phyloP scores from a whole-genome alignment of 2,797 vertebrate genomes.

The Coendou prehensilis region DNA sequence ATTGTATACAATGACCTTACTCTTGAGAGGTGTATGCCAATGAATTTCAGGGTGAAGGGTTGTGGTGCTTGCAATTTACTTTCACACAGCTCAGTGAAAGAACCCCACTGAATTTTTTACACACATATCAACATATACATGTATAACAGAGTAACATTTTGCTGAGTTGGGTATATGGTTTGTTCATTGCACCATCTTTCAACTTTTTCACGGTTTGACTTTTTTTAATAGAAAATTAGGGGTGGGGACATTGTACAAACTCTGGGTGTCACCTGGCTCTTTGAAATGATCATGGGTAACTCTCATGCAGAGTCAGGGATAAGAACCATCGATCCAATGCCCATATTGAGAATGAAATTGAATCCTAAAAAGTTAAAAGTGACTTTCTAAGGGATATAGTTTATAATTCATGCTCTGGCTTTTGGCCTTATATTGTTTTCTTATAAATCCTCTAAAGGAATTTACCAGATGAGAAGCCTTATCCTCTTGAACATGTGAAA shows the following conservation, averaged over 20 bases:
- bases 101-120: neutral
- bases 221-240: neutral
- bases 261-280: neutral
- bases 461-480: slow-evolving; percentile 47
- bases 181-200: slow-evolving; percentile 23
- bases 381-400: slow-evolving; percentile 34
- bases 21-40: neutral
- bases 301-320: neutral
- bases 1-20: neutral
- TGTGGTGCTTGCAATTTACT: neutral
- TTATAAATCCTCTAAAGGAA: slow-evolving; percentile 28
- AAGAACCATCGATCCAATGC: neutral
- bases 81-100: slow-evolving; percentile 12
- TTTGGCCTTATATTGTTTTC: slow-evolving; percentile 17
- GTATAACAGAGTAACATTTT: neutral
- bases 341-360: neutral
- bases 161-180: neutral
- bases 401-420: slow-evolving; percentile 28
- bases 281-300: slow-evolving; percentile 2
- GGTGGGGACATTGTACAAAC: neutral
- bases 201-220: neutral
- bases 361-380: slow-evolving; percentile 20
- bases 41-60: slow-evolving; percentile 7
- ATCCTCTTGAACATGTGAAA: slow-evolving; percentile 7
- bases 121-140: neutral